Percentiles rank a stretch among this genome's conserved stretches.
Conservation (phyloP, 2,113 vertebrate genomes). For the Ailuropoda melanoleuca region DNA sequence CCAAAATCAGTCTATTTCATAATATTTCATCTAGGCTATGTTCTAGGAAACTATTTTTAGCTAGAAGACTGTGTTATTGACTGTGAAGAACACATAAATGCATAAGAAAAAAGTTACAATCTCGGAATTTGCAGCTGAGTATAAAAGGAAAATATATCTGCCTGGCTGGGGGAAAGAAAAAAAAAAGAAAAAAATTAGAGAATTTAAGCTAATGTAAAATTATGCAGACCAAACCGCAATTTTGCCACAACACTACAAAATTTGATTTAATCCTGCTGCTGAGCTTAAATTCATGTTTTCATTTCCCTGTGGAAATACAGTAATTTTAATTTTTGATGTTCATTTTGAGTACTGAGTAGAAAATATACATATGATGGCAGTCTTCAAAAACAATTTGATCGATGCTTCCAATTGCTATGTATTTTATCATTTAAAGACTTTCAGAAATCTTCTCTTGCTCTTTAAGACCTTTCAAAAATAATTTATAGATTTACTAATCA, state of each 20-base stretch:
- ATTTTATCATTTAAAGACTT: neutral
- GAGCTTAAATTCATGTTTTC: neutral
- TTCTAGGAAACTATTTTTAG: neutral
- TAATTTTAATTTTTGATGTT: neutral
- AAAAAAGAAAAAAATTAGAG: neutral
- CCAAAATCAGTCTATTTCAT: neutral
- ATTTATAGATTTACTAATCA: neutral
- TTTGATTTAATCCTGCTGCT: neutral
- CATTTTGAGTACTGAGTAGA: neutral
- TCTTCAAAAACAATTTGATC: neutral
- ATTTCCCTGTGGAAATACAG: neutral
- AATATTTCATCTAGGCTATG: neutral
- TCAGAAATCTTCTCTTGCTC: neutral
- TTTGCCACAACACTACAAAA: neutral
- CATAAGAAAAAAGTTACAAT: neutral
- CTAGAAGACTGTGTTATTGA: neutral
- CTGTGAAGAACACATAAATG: neutral
- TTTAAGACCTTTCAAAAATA: neutral
- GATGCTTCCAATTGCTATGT: neutral
- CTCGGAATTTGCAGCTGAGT: neutral
- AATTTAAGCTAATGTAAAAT: constrained; percentile 21
- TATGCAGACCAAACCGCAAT: neutral
- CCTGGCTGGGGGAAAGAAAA: neutral
- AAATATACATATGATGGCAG: neutral
- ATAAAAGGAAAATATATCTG: neutral